Conservation (phyloP, 2,888 invertebrate genomes). For the Melanophora roralis region DNA sequence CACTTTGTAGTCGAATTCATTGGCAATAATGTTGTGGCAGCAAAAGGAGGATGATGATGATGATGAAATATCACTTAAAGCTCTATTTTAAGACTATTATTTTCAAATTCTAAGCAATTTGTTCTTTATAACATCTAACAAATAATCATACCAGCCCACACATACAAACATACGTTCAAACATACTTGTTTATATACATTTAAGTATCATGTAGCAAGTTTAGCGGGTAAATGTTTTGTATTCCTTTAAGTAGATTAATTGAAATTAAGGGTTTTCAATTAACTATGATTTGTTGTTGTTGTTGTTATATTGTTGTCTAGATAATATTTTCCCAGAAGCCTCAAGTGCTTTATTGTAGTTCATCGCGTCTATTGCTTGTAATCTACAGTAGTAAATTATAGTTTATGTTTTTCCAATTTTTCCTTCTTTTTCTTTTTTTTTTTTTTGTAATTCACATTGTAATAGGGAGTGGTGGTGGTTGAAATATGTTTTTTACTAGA, state of each 20-base stretch:
- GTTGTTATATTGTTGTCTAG: slow-evolving; percentile 1
- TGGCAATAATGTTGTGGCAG: slow-evolving; percentile 19
- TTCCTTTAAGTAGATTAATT: slow-evolving; percentile 59
- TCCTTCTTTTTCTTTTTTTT: not conserved
- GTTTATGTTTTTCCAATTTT: slow-evolving; percentile 45
- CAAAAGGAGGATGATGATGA: slow-evolving; percentile 43
- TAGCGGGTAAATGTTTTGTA: not conserved
- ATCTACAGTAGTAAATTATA: slow-evolving; percentile 61
- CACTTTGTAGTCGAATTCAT: slow-evolving; percentile 49
- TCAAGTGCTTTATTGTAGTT: slow-evolving; percentile 27
- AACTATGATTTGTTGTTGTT: slow-evolving; percentile 19
- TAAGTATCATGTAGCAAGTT: no score
- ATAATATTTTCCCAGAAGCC: slow-evolving; percentile 49
- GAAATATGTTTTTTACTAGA: not conserved
- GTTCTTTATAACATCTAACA: slow-evolving; percentile 36
- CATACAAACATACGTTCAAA: no score
- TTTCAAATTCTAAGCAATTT: slow-evolving; percentile 59
- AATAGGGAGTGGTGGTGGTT: slow-evolving; percentile 50
- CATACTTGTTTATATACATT: no score
- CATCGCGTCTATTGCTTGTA: slow-evolving; percentile 29
- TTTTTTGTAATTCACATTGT: slow-evolving; percentile 20
- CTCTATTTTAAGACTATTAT: slow-evolving; percentile 50
- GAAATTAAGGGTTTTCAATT: slow-evolving; percentile 62
- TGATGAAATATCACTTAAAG: slow-evolving; percentile 62
- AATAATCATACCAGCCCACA: not conserved